Percentiles rank a stretch among this genome's conserved stretches.
Conservation (phyloP, 2,797 vertebrate genomes). For the Muscicapa comitata region DNA sequence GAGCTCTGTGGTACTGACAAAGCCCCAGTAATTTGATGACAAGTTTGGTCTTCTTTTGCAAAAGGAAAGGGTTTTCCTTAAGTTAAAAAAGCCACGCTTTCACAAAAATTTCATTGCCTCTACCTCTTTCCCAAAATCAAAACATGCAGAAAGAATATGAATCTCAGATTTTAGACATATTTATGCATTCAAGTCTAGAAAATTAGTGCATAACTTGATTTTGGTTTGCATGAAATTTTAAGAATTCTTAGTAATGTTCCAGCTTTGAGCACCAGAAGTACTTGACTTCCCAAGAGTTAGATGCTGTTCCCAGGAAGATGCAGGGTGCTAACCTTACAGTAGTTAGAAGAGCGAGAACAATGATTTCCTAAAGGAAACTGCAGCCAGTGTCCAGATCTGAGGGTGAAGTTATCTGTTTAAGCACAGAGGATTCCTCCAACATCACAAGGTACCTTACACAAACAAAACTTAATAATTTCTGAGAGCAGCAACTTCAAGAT, state of each 20-base stretch:
- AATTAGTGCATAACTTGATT: neutral
- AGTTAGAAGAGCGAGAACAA: neutral
- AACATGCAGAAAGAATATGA: fast-evolving
- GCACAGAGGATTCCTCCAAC: constrained; percentile 25
- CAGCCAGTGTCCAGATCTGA: neutral
- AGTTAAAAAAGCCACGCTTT: neutral
- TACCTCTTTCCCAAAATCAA: neutral
- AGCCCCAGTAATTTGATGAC: neutral
- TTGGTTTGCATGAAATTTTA: neutral
- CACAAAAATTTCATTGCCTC: neutral
- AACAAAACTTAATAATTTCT: neutral
- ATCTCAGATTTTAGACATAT: neutral
- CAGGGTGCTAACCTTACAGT: neutral
- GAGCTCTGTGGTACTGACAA: neutral
- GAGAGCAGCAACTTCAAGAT: constrained; percentile 28
- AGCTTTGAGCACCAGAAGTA: neutral
- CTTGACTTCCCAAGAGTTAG: neutral
- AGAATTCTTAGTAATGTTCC: neutral
- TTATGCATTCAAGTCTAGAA: neutral
- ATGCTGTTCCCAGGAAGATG: neutral
- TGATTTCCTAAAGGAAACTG: neutral
- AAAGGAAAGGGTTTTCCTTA: neutral
- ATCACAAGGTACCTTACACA: constrained; percentile 9
- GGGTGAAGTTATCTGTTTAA: constrained; percentile 4
- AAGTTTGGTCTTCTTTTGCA: neutral